A percentile compares a stretch with the other conserved stretches of the same genome.
These are phyloP conservation scores for Clinocottus analis DNA, from an alignment of 2,113 vertebrate genomes.

Conservation along the genomic window DNA sequence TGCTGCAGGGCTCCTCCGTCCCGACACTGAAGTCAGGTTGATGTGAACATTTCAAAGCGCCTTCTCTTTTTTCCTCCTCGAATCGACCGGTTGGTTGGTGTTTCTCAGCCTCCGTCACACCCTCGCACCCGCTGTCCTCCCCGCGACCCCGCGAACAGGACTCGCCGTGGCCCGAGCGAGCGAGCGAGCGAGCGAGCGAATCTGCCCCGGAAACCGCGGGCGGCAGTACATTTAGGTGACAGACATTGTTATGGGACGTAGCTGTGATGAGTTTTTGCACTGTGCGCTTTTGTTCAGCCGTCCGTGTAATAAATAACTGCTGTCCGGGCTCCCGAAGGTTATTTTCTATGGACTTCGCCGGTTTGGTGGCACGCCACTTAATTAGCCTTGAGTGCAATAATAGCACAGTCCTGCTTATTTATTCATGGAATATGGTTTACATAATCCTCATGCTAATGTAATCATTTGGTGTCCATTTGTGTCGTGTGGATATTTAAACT, in stretches of 20 bases:
- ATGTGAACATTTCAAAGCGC: conserved; percentile 43
- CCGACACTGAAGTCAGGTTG: conserved; percentile 1
- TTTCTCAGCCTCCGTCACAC: conserved; percentile 6
- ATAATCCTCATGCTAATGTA: conserved; percentile 63
- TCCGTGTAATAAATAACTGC: conserved; percentile 33
- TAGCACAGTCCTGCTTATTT: conserved; percentile 52
- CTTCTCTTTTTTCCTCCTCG: not conserved
- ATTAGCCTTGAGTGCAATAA: conserved; percentile 55
- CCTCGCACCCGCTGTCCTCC: conserved; percentile 4
- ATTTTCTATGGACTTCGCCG: conserved; percentile 36
- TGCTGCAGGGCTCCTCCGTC: conserved; percentile 5
- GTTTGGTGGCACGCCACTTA: conserved; percentile 54
- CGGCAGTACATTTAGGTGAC: conserved; percentile 47
- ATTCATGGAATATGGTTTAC: conserved; percentile 64
- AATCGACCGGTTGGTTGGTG: conserved; percentile 6
- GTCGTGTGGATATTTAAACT: conserved; percentile 16
- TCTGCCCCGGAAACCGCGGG: conserved; percentile 21
- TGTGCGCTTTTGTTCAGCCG: conserved; percentile 21
- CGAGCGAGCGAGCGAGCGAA: too few relatives aligned
- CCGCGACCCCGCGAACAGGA: conserved; percentile 30
- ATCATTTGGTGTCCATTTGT: conserved; percentile 65
- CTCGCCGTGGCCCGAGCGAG: not conserved
- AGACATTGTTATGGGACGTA: conserved; percentile 17
- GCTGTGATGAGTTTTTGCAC: conserved; percentile 28
- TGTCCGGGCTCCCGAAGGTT: conserved; percentile 16